phyloP scores from a whole-genome alignment of 2,113 vertebrate genomes.

The Hemiprocne comata region DNA sequence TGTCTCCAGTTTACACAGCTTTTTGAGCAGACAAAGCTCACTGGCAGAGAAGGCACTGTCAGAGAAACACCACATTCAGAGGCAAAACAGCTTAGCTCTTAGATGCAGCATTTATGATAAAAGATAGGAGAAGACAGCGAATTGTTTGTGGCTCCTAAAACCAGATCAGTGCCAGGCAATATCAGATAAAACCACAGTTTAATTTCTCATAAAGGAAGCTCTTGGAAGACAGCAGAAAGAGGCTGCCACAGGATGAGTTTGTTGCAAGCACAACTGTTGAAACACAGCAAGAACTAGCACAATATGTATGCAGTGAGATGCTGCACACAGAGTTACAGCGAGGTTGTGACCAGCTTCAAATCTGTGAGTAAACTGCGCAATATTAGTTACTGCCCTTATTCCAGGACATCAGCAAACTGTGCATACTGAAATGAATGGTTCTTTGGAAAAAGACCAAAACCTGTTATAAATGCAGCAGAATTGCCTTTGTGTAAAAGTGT shows the following conservation, averaged over 20 bases:
- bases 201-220: background rate
- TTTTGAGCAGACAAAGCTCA: constrained; percentile 12
- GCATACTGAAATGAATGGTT: background rate
- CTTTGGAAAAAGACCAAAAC: background rate
- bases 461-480: background rate
- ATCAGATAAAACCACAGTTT: background rate
- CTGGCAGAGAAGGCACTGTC: background rate
- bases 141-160: constrained; percentile 12
- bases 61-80: background rate
- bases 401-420: background rate
- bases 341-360: background rate
- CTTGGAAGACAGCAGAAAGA: background rate
- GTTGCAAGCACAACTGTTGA: background rate
- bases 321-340: background rate
- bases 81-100: background rate
- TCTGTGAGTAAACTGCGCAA: background rate
- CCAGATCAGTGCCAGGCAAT: background rate
- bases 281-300: background rate
- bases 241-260: background rate
- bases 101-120: background rate
- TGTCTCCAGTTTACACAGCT: background rate
- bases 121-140: background rate
- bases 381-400: background rate
- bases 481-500: background rate
- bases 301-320: background rate